Base-by-base conservation (phyloP, 1,140 invertebrate species). In the Euborellia annulipes region DNA sequence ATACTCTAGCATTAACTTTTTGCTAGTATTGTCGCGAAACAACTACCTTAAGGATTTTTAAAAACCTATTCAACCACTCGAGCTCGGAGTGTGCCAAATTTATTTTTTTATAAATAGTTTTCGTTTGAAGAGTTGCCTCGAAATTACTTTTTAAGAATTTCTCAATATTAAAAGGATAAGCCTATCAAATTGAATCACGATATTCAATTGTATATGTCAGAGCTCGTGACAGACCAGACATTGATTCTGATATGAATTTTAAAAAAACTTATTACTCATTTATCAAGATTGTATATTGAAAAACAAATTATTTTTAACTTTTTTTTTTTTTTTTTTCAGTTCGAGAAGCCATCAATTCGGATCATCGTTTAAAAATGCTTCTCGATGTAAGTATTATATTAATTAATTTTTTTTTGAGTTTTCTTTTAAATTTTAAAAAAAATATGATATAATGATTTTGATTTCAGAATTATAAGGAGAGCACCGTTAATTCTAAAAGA, bases 321-420 rank as follows among this genome's bases (percentile, higher is more conserved):
- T 46, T 39, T 39, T 50, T 41, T 55, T 58, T 55, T 61, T 52
- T 54, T 54, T 78, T 79, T 55, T 62, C 87, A 82, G 83, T 89
- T 59, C 75, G 91, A 46, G 95, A 98, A 62, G 78, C 79, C 45
- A 95, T 98, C 13, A 97, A 98, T 68, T 94, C 86, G 19, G 95
- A 98, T 59, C 93, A 98, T 63, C 73, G 94, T 38, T 67, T 94
- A 17, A 93, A 91, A 62, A 78, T 82, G 62, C 63, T 97, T 2
- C 66, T 95, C 46, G 90, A 97, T 64, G 75, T 78, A 64, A 72
- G 70, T 60, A 49, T 52, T 43, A 17, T 43, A 14, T 42, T 27
- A 8, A 23, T 48, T 18, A 11, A 37, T 49, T 48, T 36, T 7
- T 21, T 45, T 43, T 39, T 37, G 18, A 21, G 1, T n/a, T n/a